Base-by-base conservation (phyloP, 2,888 invertebrate species). In the Lithodes maja region DNA sequence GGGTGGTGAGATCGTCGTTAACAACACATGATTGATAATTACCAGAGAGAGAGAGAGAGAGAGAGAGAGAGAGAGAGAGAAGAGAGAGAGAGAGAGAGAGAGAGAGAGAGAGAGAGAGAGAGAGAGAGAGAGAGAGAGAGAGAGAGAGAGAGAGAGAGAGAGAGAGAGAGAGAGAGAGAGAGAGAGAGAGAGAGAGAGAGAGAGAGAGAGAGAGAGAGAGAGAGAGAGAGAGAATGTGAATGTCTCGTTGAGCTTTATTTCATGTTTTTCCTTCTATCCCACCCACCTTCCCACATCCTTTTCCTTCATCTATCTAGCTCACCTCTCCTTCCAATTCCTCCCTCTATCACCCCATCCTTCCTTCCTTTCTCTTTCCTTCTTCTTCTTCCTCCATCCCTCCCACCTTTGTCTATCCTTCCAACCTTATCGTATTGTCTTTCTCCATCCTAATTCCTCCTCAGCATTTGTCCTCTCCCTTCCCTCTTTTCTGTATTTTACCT, bases 11-110 rank as follows among this genome's bases (percentile, higher is more conserved):
- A 55, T 5, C 55, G 9, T 3, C 9, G 9, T 9, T 55, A 55
- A 55, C 9, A 5, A 55, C 55, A 55, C 55, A 55, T n/a, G n/a
- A n/a, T n/a, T n/a, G n/a, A n/a, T n/a, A n/a, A n/a, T n/a, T n/a
- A 15, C 1, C 9, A n/a, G 71, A 15, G 71, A 71, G 71, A 71
- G 71, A 71, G 71, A 71, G 71, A 71, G 71, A 71, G 71, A 71
- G 71, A 71, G 1, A 15, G 1, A 71, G 9, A 9, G 15, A 71
- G 71, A 1, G 71, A 71, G 71, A 1, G n/a, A 15, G n/a, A 75
- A 54, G 71, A 52, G 17, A 74, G 33, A 1, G 54, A 74, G 74
- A 50, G 74, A 2, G 55, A 80, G 49, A 7, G 17, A 74, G 83
- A 83, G n/a, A n/a, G n/a, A n/a, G n/a, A n/a, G n/a, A n/a, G n/a